phyloP scores from a whole-genome alignment of 2,888 invertebrate species.

The Gasteruption jaculator region DNA sequence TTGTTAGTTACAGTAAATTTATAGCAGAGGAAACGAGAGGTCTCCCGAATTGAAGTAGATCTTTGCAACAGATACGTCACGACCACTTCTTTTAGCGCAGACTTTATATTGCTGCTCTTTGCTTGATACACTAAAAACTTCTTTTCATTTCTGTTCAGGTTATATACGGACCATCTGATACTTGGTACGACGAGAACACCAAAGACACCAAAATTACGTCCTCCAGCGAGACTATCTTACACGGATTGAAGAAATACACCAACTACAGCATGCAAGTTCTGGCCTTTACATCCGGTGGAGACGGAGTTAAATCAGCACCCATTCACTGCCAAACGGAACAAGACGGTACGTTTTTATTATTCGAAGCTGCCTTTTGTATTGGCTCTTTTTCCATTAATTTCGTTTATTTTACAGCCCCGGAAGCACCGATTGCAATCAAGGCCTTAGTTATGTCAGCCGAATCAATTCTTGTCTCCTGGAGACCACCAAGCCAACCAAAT shows the following conservation, averaged over 20 bases:
- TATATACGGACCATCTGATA: slow-evolving; percentile 84
- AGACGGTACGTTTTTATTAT: slow-evolving; percentile 64
- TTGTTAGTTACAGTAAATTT: no score
- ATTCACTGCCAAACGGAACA: slow-evolving; percentile 94
- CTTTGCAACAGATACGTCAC: no score
- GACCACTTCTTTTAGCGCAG: no score
- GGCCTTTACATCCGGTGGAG: slow-evolving; percentile 92
- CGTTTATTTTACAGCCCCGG: slow-evolving; percentile 66
- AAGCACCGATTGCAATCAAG: slow-evolving; percentile 89
- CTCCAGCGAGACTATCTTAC: slow-evolving; percentile 90
- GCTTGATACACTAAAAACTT: no score
- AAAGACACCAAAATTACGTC: slow-evolving; percentile 89
- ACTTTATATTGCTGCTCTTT: no score
- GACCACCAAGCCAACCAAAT: slow-evolving; percentile 87
- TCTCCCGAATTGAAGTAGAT: no score
- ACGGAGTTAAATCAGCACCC: slow-evolving; percentile 82
- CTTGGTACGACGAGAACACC: slow-evolving; percentile 89
- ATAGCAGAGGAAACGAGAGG: no score
- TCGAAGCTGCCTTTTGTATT: slow-evolving; percentile 3
- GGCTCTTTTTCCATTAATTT: no score
- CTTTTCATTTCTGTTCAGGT: slow-evolving; percentile 51
- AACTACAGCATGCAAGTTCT: slow-evolving; percentile 97
- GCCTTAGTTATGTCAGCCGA: slow-evolving; percentile 88
- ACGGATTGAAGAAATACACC: slow-evolving; percentile 89
- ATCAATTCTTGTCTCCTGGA: slow-evolving; percentile 91